These are phyloP conservation scores for Tyria jacobaeae DNA, from an alignment of 2,888 invertebrate species.

Conservation along the genomic window DNA sequence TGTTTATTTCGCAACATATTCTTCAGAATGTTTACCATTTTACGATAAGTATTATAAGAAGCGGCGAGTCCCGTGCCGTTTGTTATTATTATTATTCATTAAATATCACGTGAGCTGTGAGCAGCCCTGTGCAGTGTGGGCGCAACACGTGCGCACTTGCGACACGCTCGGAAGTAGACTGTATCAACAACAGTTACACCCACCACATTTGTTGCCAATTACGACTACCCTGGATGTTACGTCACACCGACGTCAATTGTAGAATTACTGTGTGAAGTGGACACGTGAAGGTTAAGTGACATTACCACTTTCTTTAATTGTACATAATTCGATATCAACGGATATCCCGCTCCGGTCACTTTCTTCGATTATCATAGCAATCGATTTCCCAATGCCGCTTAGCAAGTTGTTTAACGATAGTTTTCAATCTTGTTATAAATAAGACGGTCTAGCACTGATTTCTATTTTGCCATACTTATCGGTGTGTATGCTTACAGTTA, in stretches of 20 bases:
- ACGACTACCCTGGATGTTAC: slow-evolving; percentile 52
- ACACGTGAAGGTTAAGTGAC: slow-evolving; percentile 21
- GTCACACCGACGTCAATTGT: slow-evolving; percentile 47
- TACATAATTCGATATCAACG: slow-evolving; percentile 44
- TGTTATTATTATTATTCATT: slow-evolving; percentile 43
- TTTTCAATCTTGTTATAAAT: slow-evolving; percentile 14
- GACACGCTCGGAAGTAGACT: slow-evolving; percentile 67
- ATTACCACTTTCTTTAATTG: slow-evolving; percentile 51
- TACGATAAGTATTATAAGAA: slow-evolving; percentile 23
- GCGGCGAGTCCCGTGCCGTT: slow-evolving; percentile 25
- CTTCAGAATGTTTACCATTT: slow-evolving; percentile 29
- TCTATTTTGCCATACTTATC: slow-evolving; percentile 12
- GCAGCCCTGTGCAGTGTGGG: slow-evolving; percentile 50
- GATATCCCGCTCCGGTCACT: slow-evolving; percentile 37
- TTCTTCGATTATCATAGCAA: slow-evolving; percentile 28
- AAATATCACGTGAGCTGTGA: slow-evolving; percentile 40
- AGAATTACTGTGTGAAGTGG: slow-evolving; percentile 23
- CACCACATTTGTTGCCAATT: slow-evolving; percentile 50
- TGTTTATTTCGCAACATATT: slow-evolving; percentile 21
- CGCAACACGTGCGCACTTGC: slow-evolving; percentile 61
- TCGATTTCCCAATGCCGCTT: slow-evolving; percentile 22
- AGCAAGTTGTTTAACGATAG: slow-evolving; percentile 15
- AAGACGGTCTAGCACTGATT: slow-evolving; percentile 9
- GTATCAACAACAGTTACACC: slow-evolving; percentile 64
- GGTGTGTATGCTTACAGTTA: slow-evolving; percentile 24